Conservation (phyloP, 2,113 vertebrate species). For the Chlorodrepanis virens region DNA sequence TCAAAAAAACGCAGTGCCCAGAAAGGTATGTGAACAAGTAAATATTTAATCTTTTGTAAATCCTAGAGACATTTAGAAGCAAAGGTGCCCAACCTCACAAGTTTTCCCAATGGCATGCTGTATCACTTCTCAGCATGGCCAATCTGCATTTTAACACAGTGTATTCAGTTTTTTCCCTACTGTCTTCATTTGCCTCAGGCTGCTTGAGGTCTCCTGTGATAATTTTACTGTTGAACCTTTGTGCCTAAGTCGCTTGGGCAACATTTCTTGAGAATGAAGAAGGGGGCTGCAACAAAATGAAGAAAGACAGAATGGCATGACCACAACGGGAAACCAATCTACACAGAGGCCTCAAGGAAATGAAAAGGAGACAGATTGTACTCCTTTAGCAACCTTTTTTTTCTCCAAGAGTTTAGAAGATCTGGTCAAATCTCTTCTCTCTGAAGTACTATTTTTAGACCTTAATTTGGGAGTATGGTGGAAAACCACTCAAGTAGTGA, state of each 20-base stretch:
- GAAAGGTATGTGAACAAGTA: neutral
- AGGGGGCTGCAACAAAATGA: conserved; percentile 42
- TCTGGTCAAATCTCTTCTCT: conserved; percentile 45
- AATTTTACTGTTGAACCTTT: conserved; percentile 60
- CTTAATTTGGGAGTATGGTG: conserved; percentile 39
- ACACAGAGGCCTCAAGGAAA: conserved; percentile 55
- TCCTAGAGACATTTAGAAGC: neutral
- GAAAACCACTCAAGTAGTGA: conserved; percentile 32
- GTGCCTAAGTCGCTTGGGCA: conserved; percentile 41
- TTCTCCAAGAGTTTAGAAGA: conserved; percentile 51
- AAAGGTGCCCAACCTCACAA: conserved; percentile 21
- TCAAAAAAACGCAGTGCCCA: neutral
- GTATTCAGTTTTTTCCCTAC: conserved; percentile 43
- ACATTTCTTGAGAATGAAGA: conserved; percentile 59
- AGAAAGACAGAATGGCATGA: conserved; percentile 46
- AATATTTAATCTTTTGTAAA: neutral
- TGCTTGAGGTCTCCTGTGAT: conserved; percentile 42
- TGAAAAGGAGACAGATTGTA: conserved; percentile 39
- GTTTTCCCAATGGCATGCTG: conserved; percentile 36
- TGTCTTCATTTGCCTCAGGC: conserved; percentile 55
- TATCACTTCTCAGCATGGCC: neutral
- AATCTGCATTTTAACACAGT: conserved; percentile 50
- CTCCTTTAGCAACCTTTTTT: neutral
- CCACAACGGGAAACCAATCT: conserved; percentile 51
- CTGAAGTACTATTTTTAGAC: conserved; percentile 45